Base-by-base conservation (phyloP, 2,888 invertebrate genomes). In the Dryocosmus kuriphilus region DNA sequence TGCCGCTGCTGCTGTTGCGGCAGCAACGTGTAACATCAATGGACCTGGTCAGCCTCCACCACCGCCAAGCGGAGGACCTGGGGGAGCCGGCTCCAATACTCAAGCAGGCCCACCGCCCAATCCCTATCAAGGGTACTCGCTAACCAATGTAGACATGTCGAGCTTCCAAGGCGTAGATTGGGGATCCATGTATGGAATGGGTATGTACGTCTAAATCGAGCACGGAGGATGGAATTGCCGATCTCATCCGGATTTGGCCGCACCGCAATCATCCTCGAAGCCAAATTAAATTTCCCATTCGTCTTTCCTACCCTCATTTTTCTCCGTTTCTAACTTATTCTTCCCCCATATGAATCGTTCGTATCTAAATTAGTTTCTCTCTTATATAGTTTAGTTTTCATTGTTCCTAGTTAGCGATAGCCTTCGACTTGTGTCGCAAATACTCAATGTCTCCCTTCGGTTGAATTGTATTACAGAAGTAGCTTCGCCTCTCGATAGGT, bases 141-240 rank as follows among this genome's bases (percentile, higher is more conserved):
- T 97, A 84, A 95, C 97, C 90, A 97, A 97, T 91, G 96, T 97
- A 82, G 97, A 97, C 93, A 97, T 97, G 97, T 96, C 96, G 81
- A 96, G 96, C 90, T 97, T 97, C 94, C 97, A 97, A 92, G 96
- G 96, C 80, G 96, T 97, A 86, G 97, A 97, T 92, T 97, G 97
- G 97, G 95, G 95, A 88, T 95, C 96, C 88, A 96, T 97, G 96
- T 97, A 97, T 92, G 97, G 97, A 89, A 96, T 97, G 93, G 97
- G 97, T 91, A 97, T 97, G 97, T 97, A 97, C 93, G 97, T 97
- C 91, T 96, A 95, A 51, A 55, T 32, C 27, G 32, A 71, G n/a
- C 30, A 30, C 32, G 51, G 71, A 71, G 71, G 51, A 71, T 71
- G 51, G 51, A 51, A 19, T 71, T 71, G 71, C 71, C 46, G 71